A percentile compares a stretch with the other conserved stretches of the same genome.
phyloP scores from a whole-genome alignment of 1,140 invertebrate genomes.

The Drosophila rhopaloa region DNA sequence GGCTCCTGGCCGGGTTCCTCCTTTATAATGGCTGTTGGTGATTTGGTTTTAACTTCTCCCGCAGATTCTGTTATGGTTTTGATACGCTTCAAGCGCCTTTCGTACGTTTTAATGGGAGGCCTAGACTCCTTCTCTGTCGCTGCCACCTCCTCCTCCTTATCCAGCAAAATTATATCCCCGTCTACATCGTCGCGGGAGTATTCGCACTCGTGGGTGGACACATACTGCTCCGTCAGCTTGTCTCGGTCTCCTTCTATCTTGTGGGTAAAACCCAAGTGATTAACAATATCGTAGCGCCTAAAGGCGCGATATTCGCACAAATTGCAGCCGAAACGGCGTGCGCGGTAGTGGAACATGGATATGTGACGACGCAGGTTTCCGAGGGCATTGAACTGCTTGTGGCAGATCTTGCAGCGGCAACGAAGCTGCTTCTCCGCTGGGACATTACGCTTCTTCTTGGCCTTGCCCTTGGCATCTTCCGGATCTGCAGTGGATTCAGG shows the following conservation, averaged over 20 bases:
- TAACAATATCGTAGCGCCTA: conserved; percentile 85
- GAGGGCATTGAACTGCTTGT: conserved; percentile 83
- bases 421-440: conserved; percentile 69
- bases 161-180: conserved; percentile 73
- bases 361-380: conserved; percentile 86
- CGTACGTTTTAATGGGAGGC: conserved; percentile 52
- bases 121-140: conserved; percentile 25
- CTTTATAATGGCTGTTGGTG: conserved; percentile 36
- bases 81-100: conserved; percentile 59
- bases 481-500: conserved; percentile 26
- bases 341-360: conserved; percentile 86
- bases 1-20: conserved; percentile 52
- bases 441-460: conserved; percentile 68
- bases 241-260: conserved; percentile 75
- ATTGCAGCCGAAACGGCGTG: conserved; percentile 86
- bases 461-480: conserved; percentile 48
- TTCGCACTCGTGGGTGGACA: conserved; percentile 75
- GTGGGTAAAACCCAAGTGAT: conserved; percentile 86
- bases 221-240: conserved; percentile 65
- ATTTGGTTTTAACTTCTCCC: conserved; percentile 25
- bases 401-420: conserved; percentile 81
- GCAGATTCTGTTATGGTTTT: conserved; percentile 44
- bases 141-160: conserved; percentile 28
- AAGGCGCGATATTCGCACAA: conserved; percentile 87
- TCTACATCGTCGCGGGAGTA: conserved; percentile 79